A percentile compares a stretch with the other conserved stretches of the same genome.
Evolutionary conservation across 2,888 invertebrate species (phyloP).

Genomic region (Phymatocera aterrima): DNA sequence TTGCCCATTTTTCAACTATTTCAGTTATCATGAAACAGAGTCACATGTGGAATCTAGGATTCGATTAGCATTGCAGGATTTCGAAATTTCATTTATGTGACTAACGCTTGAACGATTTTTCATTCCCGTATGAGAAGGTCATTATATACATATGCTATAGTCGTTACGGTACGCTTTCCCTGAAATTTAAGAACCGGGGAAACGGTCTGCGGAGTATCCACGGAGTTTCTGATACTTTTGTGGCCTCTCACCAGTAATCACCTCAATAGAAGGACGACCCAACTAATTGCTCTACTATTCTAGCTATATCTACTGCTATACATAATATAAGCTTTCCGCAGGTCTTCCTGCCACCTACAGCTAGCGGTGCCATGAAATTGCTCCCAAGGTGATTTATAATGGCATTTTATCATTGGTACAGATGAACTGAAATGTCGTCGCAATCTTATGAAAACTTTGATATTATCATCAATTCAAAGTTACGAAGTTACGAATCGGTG

Average conservation of each 20-base stretch:
- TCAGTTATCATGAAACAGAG: too few relatives aligned
- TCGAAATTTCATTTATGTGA: too few relatives aligned
- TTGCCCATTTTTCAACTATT: too few relatives aligned
- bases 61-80: too few relatives aligned
- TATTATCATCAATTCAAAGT: not conserved
- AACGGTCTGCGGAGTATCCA: not conserved
- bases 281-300: conserved; percentile 1
- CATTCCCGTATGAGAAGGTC: too few relatives aligned
- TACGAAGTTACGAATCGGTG: not conserved
- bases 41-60: too few relatives aligned
- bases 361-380: not conserved
- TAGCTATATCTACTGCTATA: conserved; percentile 10
- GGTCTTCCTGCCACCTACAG: not conserved
- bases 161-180: not conserved
- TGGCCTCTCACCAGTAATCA: conserved; percentile 20
- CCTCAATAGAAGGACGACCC: conserved; percentile 10
- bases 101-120: too few relatives aligned
- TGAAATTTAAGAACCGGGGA: not conserved
- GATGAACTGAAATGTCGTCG: not conserved
- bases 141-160: too few relatives aligned
- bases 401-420: not conserved
- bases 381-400: not conserved
- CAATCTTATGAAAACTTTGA: not conserved
- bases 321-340: conserved; percentile 1
- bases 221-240: not conserved